A percentile compares a stretch with the other conserved stretches of the same genome.
Conservation (phyloP, 2,888 invertebrate species). For the Apamea anceps region DNA sequence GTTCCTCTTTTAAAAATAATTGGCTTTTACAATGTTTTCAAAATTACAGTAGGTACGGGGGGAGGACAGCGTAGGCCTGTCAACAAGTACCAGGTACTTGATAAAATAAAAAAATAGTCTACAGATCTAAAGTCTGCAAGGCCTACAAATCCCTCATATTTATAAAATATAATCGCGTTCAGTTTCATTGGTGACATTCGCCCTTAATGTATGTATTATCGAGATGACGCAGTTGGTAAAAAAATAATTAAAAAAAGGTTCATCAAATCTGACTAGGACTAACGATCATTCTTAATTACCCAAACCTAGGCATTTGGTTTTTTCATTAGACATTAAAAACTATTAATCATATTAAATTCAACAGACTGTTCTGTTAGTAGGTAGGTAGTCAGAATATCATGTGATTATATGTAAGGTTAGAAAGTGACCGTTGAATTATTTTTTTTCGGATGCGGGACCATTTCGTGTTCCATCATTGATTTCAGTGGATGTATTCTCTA, state of each 20-base stretch:
- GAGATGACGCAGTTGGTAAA: not conserved
- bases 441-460: not conserved
- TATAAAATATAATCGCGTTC: not conserved
- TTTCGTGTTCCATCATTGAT: not conserved
- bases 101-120: too few species aligned
- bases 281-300: slow-evolving; percentile 6
- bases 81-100: too few species aligned
- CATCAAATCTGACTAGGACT: not conserved
- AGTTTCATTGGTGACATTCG: not conserved
- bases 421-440: not conserved
- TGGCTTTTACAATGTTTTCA: too few species aligned
- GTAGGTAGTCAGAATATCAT: not conserved
- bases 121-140: too few species aligned
- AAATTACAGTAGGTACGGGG: too few species aligned
- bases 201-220: not conserved
- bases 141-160: too few species aligned
- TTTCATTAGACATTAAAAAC: slow-evolving; percentile 5
- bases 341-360: slow-evolving; percentile 7
- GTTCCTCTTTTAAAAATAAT: too few species aligned
- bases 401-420: not conserved
- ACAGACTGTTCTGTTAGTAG: not conserved
- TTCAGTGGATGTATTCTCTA: not conserved
- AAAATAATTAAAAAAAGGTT: not conserved
- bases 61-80: too few species aligned
- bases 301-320: slow-evolving; percentile 5